Base-by-base conservation (phyloP, 2,797 vertebrate genomes). In the Sebastes alutus region DNA sequence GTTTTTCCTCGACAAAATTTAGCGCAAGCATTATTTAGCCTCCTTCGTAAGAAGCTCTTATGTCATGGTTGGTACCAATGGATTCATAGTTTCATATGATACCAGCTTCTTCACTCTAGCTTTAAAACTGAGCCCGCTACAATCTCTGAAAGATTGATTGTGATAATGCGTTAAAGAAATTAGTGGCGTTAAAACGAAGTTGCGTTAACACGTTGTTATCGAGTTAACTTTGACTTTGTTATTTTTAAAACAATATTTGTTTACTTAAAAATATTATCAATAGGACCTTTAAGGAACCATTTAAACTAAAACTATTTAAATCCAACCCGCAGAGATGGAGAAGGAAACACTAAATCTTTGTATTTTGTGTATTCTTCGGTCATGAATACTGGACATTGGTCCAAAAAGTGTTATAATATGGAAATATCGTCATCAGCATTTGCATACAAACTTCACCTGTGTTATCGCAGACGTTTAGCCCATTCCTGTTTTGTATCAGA, bases 131-230 rank as follows among this genome's bases (percentile, higher is more conserved):
- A 42, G 38, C 38, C 38, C 38, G 14, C 0, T 42, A 42, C 38
- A 42, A 42, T 42, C 38, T 1, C 38, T 42, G 38, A 42, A 42
- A 42, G 38, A 16, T 42, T 42, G 14, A 42, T 42, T 42, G 38
- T 0, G 0, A 42, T 42, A 42, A 42, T 42, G 1, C 6, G 14
- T 42, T 42, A 42, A 42, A 42, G 0, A 42, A 42, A 42, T 42
- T 6, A 0, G 38, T 42, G 5, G 38, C 38, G 38, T 42, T 42
- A 42, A 42, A 42, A 42, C 38, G 2, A 42, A 42, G 0, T 42
- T 42, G 13, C 13, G 38, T 42, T 42, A 14, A 0, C 0, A 42
- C 38, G 2, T 0, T 35, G 11, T 35, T 42, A 42, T 42, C 6
- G 6, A 42, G 38, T 42, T 42, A 42, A 42, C 38, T 3, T 42